Evolutionary conservation across 2,888 invertebrate genomes (phyloP), one percentile per base, ranked within the genome.

Genomic region (Ommatoiulus sabulosus): DNA sequence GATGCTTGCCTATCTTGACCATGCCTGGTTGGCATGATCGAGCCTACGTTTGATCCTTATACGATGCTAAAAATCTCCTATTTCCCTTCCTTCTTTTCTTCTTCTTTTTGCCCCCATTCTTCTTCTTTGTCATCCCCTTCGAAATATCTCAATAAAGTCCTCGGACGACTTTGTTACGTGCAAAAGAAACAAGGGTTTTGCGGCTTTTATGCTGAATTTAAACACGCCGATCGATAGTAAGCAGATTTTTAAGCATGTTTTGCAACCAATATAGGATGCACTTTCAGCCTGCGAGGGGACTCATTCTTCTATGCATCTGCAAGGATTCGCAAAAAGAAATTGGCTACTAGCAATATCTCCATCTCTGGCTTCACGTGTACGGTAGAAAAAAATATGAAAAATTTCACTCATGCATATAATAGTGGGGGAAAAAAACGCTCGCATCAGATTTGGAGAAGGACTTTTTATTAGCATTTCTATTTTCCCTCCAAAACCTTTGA

Each of bases 161-260:
- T 72, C 72, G 72, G 72, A 72, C 72, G 72, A 72, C 72, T 72
- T 72, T 72, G 72, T 72, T 72, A 72, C 24, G 72, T 72, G 72
- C 72, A 72, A 72, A 72, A 72, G 72, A 72, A 72, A 72, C 72
- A 72, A 72, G 72, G 72, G 72, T 72, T 72, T 72, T 72, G 72
- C 72, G 72, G 72, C 72, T 72, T 72, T 72, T 72, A 72, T 72
- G 72, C 72, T 20, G 72, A 72, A 72, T 72, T 72, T 72, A 72
- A 72, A 72, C 72, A 72, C 72, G 72, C 72, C 72, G 72, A 72
- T 72, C 72, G 72, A 72, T 72, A 72, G 20, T 72, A 72, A 72
- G 72, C 72, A 72, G 72, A 72, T 72, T 72, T 72, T 72, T 72
- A 72, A 72, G 72, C 72, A 72, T 72, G 72, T 72, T 72, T 72